phyloP scores from a whole-genome alignment of 2,113 vertebrate genomes.

The Nycticebus coucang region DNA sequence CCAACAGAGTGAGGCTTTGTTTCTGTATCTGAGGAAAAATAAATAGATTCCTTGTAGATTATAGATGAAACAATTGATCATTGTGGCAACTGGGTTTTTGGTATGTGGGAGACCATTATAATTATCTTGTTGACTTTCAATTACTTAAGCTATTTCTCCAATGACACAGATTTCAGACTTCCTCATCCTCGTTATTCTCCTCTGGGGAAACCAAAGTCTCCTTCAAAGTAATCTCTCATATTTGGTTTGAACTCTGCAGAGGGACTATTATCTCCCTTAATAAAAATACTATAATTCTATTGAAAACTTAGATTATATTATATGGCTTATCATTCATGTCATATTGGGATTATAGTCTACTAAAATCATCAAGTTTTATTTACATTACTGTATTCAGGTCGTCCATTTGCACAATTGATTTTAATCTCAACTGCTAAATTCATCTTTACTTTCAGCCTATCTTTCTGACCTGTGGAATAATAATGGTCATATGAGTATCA shows the following conservation, averaged over 20 bases:
- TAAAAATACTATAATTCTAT: constrained; percentile 3
- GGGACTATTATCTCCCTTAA: not conserved
- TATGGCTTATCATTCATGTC: not conserved
- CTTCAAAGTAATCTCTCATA: constrained; percentile 26
- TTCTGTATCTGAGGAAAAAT: no score
- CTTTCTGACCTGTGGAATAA: not conserved
- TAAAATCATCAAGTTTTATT: constrained; percentile 16
- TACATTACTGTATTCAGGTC: not conserved
- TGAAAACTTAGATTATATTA: constrained; percentile 8
- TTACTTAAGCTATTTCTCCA: not conserved
- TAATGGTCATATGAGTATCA: not conserved
- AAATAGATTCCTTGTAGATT: not conserved
- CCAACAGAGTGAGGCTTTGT: no score
- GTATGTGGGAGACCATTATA: not conserved
- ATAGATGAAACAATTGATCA: not conserved
- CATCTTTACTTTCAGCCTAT: not conserved
- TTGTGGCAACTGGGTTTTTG: not conserved
- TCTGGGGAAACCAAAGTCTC: not conserved
- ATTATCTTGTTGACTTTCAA: not conserved
- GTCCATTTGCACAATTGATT: not conserved
- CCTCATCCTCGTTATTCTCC: not conserved
- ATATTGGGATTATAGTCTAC: not conserved
- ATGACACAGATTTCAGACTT: not conserved
- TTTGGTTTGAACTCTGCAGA: not conserved
- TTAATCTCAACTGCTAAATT: constrained; percentile 20